Evolutionary conservation across 2,797 vertebrate species (phyloP).

Genomic region (Enteromius unitaeniatus): DNA sequence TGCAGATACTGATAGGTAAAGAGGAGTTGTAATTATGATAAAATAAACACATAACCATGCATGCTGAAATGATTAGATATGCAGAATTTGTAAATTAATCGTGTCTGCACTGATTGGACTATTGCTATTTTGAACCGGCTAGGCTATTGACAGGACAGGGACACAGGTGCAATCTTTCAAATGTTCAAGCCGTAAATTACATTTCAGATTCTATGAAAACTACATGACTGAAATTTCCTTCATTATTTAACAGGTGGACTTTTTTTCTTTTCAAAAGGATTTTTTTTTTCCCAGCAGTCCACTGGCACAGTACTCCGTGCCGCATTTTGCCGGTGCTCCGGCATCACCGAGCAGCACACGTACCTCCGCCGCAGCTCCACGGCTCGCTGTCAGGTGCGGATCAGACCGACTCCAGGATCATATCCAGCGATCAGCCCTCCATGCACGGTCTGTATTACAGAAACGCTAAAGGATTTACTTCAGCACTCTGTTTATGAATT

Average conservation of each 20-base stretch:
- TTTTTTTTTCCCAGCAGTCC: background rate
- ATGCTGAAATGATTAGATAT: background rate
- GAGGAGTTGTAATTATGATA: background rate
- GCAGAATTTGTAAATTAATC: background rate
- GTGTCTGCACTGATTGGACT: background rate
- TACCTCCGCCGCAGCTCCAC: constrained; percentile 44
- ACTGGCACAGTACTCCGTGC: background rate
- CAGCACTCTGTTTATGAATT: constrained; percentile 47
- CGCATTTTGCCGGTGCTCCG: constrained; percentile 6
- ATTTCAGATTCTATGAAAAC: background rate
- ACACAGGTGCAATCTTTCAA: background rate
- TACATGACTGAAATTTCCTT: background rate
- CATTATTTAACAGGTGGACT: background rate
- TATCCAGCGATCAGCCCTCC: constrained; percentile 31
- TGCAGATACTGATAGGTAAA: background rate
- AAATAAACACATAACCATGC: too few relatives aligned
- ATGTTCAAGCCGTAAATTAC: background rate
- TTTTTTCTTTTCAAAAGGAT: background rate
- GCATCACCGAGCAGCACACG: constrained; percentile 36
- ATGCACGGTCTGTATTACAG: constrained; percentile 11
- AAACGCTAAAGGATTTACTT: constrained; percentile 33
- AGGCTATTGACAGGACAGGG: background rate
- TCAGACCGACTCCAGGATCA: constrained; percentile 43
- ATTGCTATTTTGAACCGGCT: background rate
- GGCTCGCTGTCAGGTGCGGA: constrained; percentile 48